Evolutionary conservation across 2,797 vertebrate species (phyloP), one percentile per base, ranked within the genome.

Genomic region (Gobio occitaniae): DNA sequence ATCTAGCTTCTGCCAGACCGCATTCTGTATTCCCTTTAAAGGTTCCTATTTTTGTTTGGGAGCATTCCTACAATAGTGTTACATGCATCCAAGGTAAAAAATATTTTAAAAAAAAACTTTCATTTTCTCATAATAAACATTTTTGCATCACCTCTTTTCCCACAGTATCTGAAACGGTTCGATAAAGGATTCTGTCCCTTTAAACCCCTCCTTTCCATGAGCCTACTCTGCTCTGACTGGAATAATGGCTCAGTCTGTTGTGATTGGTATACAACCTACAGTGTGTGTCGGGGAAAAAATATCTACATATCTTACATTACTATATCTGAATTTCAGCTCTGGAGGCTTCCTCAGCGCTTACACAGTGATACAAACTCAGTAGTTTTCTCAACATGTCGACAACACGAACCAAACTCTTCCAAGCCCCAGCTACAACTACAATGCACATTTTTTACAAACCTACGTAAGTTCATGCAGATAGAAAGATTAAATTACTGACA

Each of bases 241-340:
- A 12, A 48, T 48, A 12, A 48, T 4, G 47, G 47, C 47, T 3
- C 2, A 48, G 47, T 13, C 47, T 48, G 12, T 48, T 48, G 47
- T 13, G 21, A 4, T 59, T n/a, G 19, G 8, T n/a, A 9, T n/a
- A 59, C 56, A 1, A 9, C 21, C n/a, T 59, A 59, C 54, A 10
- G 19, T 0, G 19, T 9, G 9, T n/a, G 19, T 21, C 8, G 0
- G 1, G 2, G 2, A 7, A 2, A 19, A 1, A 54, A 19, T 3
- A 19, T 0, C 3, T 32, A 32, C 32, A 32, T 32, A 32, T 32
- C 32, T 32, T 32, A 32, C 17, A 56, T 21, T 8, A 56, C 17
- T 56, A 21, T n/a, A 59, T 59, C 56, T n/a, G 56, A 11, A 11
- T 59, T 50, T n/a, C 21, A 10, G 21, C 9, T 50, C 48, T 4